Evolutionary conservation across 1,140 invertebrate species (phyloP).

Genomic region (Rhysida immarginata): DNA sequence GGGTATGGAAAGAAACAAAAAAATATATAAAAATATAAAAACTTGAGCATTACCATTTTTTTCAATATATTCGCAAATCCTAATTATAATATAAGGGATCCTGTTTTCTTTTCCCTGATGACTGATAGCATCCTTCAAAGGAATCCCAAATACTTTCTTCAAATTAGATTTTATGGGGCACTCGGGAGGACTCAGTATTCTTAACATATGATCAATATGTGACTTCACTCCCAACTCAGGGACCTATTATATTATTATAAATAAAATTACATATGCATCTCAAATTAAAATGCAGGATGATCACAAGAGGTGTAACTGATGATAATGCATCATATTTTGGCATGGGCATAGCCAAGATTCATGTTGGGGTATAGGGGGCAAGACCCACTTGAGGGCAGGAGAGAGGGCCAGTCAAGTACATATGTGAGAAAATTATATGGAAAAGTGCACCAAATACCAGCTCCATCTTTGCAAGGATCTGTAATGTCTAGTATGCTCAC

Average conservation of each 20-base stretch:
- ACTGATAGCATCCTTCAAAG: conserved; percentile 24
- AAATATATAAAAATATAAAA: conserved; percentile 7
- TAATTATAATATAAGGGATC: conserved; percentile 25
- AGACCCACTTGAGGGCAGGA: too few species aligned
- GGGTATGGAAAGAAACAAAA: conserved; percentile 9
- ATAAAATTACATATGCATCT: too few species aligned
- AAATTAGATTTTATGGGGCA: conserved; percentile 15
- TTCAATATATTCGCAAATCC: conserved; percentile 24
- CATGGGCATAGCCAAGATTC: too few species aligned
- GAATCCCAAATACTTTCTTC: conserved; percentile 25
- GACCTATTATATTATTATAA: neutral
- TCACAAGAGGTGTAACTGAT: too few species aligned
- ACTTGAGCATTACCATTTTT: conserved; percentile 22
- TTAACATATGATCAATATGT: conserved; percentile 15
- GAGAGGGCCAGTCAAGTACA: too few species aligned
- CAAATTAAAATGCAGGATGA: too few species aligned
- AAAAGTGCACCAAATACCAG: too few species aligned
- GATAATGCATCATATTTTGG: too few species aligned
- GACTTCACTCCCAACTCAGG: neutral
- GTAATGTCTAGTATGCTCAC: too few species aligned
- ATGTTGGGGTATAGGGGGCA: too few species aligned
- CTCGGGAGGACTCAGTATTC: conserved; percentile 23
- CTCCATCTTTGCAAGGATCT: too few species aligned
- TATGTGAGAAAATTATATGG: too few species aligned
- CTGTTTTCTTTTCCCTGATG: conserved; percentile 11